Base-by-base conservation (phyloP, 2,797 vertebrate genomes). In the Sebastes ruberrimus region DNA sequence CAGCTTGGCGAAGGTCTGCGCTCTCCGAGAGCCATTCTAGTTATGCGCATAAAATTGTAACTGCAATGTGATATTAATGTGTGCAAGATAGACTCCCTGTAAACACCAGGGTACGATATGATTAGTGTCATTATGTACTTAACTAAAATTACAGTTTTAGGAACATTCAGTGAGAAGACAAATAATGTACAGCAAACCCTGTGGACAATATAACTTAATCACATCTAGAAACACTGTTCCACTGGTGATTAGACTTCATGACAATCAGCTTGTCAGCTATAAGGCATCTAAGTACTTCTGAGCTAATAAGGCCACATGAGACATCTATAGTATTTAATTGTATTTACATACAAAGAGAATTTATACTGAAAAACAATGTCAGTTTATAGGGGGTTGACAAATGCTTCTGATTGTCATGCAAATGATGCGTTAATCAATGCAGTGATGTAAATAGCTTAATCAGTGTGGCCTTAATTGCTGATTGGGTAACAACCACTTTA, bases 391-490 rank as follows among this genome's bases (percentile, higher is more conserved):
- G 28, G 14, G 16, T 53, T 69, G 23, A 74, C 22, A 60, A 76
- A 70, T 72, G 57, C 2, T n/a, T 69, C 4, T 70, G 56, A 69
- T 74, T 62, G 59, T 8, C 59, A 65, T 69, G 56, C 23, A 42
- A 20, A 62, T 32, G 42, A 13, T n/a, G 4, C 56, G 25, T 60
- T 74, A 56, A 78, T 71, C 60, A 77, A 13, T 30, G 46, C 25
- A 46, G 59, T 23, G 33, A 70, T 74, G 35, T 23, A 71, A 86
- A 85, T 42, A 16, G 27, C n/a, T 74, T 62, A 23, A 60, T 71
- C 42, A 42, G 11, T 13, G 33, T 53, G 72, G 57, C 27, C 20
- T 72, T 72, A 63, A 72, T 74, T 71, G 22, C 57, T 55, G 28
- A 81, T 62, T 38, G 73, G 38, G 62, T 72, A 57, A 82, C 62